Percentiles rank a stretch among this genome's conserved stretches.
Conservation (phyloP, 2,888 invertebrate species). For the Pammene aurita region DNA sequence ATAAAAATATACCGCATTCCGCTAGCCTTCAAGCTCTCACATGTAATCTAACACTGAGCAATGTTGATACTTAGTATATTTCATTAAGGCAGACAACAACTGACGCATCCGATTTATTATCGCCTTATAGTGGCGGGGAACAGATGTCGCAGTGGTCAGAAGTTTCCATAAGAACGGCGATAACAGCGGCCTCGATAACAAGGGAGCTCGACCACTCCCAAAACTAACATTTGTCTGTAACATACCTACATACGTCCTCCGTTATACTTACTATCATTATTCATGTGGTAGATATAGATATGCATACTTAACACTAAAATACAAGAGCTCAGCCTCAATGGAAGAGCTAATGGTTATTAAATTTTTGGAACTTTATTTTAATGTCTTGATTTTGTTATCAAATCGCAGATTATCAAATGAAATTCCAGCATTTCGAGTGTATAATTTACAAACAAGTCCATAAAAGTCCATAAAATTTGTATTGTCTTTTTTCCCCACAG, state of each 20-base stretch:
- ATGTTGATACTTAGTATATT: conserved; percentile 26
- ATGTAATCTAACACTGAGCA: conserved; percentile 25
- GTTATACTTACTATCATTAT: no score
- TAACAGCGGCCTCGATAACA: conserved; percentile 57
- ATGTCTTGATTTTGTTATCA: no score
- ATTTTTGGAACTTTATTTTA: no score
- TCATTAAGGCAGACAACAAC: conserved; percentile 38
- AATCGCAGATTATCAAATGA: no score
- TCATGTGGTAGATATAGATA: no score
- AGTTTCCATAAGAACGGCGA: conserved; percentile 66
- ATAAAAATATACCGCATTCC: neutral
- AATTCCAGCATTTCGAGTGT: no score
- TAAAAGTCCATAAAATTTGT: no score
- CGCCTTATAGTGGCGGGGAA: conserved; percentile 30
- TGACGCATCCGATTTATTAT: conserved; percentile 39
- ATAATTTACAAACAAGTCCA: no score
- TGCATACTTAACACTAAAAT: no score
- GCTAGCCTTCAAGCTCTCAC: conserved; percentile 9
- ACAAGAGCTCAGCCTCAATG: no score
- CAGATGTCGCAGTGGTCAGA: conserved; percentile 55
- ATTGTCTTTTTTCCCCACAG: no score
- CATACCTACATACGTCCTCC: neutral
- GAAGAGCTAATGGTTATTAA: no score
- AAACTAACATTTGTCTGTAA: conserved; percentile 26
- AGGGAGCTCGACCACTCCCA: conserved; percentile 31